phyloP scores from a whole-genome alignment of 2,888 invertebrate species.

The Punctoribates punctum region DNA sequence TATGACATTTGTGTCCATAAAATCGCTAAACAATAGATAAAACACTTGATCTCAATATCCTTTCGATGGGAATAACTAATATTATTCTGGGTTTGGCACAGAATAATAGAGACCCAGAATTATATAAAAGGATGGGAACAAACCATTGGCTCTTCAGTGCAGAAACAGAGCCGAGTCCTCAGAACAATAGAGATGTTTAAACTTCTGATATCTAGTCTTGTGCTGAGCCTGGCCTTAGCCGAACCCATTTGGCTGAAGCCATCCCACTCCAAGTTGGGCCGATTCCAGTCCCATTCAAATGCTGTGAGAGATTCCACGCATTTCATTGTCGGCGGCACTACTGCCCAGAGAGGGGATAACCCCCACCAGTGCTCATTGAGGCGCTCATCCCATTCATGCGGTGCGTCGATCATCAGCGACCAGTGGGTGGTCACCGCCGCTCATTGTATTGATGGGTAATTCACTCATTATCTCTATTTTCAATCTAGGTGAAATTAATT shows the following conservation, averaged over 20 bases:
- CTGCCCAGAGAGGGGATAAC: neutral
- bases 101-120: neutral
- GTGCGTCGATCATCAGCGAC: conserved; percentile 20
- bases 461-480: neutral
- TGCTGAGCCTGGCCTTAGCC: neutral
- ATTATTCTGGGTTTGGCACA: neutral
- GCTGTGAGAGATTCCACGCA: neutral
- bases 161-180: neutral
- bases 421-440: conserved; percentile 24
- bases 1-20: conserved; percentile 11
- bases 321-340: conserved; percentile 26
- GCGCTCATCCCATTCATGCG: conserved; percentile 9
- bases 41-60: neutral
- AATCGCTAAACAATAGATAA: neutral
- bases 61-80: neutral
- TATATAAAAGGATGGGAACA: neutral
- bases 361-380: conserved; percentile 28
- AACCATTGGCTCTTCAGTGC: neutral
- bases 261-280: neutral
- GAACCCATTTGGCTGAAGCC: neutral
- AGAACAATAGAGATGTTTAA: neutral
- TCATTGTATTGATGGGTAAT: conserved; percentile 37
- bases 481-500: neutral
- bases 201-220: neutral
- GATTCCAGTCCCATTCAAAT: neutral